Evolutionary conservation across 2,113 vertebrate species (phyloP).

Genomic region (Dissostichus mawsoni): DNA sequence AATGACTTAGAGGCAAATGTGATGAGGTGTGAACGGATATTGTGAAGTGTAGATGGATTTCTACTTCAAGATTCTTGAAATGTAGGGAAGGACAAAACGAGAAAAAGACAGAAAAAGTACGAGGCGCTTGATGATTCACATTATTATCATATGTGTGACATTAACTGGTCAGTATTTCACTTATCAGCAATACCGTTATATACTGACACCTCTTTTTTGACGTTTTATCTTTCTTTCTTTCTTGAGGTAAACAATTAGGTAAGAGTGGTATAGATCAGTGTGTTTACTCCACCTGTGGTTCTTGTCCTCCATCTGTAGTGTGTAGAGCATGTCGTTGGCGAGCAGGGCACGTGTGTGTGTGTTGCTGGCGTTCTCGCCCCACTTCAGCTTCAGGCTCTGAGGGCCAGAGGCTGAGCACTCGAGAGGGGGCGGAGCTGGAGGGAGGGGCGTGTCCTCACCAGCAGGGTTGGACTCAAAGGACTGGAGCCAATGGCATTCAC

Average conservation of each 20-base stretch:
- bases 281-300: constrained; percentile 88
- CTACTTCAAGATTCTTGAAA: neutral
- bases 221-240: too few species aligned
- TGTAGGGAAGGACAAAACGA: too few species aligned
- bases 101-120: too few species aligned
- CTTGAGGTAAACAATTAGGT: too few species aligned
- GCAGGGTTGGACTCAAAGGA: constrained; percentile 89
- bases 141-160: too few species aligned
- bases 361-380: constrained; percentile 90
- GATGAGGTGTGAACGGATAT: neutral
- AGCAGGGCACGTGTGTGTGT: constrained; percentile 83
- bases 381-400: constrained; percentile 97
- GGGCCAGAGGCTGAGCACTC: constrained; percentile 95
- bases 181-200: too few species aligned
- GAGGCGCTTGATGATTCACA: too few species aligned
- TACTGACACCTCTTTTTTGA: too few species aligned
- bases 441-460: constrained; percentile 91
- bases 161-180: too few species aligned
- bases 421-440: constrained; percentile 92
- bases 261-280: too few species aligned
- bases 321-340: constrained; percentile 89
- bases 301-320: constrained; percentile 94
- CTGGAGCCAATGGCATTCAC: constrained; percentile 93
- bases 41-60: neutral
- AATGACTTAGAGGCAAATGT: neutral